Percentiles rank a stretch among this genome's conserved stretches.
These are phyloP conservation scores for Trichosurus vulpecula DNA, from an alignment of 2,797 vertebrate genomes.

Conservation along the genomic window DNA sequence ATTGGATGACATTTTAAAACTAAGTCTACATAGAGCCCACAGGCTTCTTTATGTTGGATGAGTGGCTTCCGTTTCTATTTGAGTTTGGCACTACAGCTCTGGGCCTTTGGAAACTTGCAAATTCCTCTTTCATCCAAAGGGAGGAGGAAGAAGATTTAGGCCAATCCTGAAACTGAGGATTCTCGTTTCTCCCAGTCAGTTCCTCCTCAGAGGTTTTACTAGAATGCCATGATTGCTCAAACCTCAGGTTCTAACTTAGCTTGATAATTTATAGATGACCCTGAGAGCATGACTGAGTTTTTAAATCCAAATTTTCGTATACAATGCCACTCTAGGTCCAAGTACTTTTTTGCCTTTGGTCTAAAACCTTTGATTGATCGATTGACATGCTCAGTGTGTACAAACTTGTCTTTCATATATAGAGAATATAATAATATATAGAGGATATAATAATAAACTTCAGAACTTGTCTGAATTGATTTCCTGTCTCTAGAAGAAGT, in stretches of 20 bases:
- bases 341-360: neutral
- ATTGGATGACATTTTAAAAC: neutral
- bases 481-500: too few species aligned
- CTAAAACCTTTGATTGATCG: neutral
- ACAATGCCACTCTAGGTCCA: neutral
- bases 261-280: neutral
- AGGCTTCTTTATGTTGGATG: neutral
- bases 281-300: neutral
- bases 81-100: neutral
- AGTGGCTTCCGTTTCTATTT: neutral
- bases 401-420: neutral
- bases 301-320: neutral
- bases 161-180: neutral
- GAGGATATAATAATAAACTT: neutral
- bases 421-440: neutral
- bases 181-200: neutral
- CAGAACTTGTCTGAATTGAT: neutral
- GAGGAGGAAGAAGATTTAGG: too few species aligned
- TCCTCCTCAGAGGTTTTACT: neutral
- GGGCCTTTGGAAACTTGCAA: neutral
- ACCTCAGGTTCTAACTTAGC: neutral
- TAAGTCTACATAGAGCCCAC: neutral
- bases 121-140: neutral
- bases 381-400: neutral
- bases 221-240: neutral